phyloP scores from a whole-genome alignment of 2,888 invertebrate genomes.

The Nomada fabriciana region DNA sequence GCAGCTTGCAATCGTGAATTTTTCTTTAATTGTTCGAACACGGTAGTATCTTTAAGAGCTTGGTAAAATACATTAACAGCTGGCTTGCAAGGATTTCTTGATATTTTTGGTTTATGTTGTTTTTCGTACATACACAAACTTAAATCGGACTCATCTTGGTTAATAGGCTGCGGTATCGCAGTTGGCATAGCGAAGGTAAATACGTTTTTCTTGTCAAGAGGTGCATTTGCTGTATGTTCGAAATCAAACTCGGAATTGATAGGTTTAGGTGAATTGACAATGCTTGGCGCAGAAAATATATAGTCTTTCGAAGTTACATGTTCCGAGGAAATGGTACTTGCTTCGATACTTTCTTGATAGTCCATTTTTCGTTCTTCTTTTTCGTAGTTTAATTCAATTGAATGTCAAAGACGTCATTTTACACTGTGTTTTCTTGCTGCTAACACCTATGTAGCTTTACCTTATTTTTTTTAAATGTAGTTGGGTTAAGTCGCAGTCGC shows the following conservation, averaged over 20 bases:
- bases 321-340: conserved; percentile 8
- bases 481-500: conserved; percentile 1
- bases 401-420: conserved; percentile 3
- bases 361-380: conserved; percentile 28
- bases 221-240: conserved; percentile 54
- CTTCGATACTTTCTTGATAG: neutral
- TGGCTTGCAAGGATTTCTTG: conserved; percentile 66
- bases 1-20: conserved; percentile 65
- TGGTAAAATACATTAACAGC: conserved; percentile 65
- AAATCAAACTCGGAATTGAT: conserved; percentile 47
- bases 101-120: conserved; percentile 69
- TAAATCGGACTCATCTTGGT: neutral
- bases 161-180: conserved; percentile 20
- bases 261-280: conserved; percentile 62
- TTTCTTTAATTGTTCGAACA: conserved; percentile 70
- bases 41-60: conserved; percentile 68
- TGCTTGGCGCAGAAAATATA: conserved; percentile 72
- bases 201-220: conserved; percentile 9
- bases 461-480: neutral
- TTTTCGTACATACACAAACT: conserved; percentile 23
- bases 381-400: neutral
- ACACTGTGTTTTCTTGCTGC: neutral
- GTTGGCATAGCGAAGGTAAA: conserved; percentile 73
- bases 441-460: conserved; percentile 7
- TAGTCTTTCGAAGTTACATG: conserved; percentile 52